Conservation (phyloP, 2,888 invertebrate genomes). For the Eristalinus aeneus region DNA sequence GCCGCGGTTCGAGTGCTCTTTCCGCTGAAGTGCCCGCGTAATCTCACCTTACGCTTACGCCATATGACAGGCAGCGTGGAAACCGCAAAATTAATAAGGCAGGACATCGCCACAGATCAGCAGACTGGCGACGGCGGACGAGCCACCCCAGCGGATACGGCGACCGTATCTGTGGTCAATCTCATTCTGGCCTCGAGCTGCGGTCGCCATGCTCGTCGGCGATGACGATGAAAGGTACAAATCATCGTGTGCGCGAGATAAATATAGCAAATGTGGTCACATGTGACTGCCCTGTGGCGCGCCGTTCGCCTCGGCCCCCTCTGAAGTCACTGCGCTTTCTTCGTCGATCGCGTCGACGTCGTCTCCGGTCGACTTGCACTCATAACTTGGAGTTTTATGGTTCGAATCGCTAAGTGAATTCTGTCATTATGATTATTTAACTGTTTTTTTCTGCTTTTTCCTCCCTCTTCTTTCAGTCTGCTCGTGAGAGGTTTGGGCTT, state of each 20-base stretch:
- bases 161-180: conserved; percentile 59
- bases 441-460: conserved; percentile 13
- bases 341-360: conserved; percentile 1
- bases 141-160: conserved; percentile 12
- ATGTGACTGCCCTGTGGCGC: conserved; percentile 57
- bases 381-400: conserved; percentile 67
- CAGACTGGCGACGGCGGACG: not conserved
- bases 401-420: conserved; percentile 70
- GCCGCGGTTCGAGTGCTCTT: conserved; percentile 48
- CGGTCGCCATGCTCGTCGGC: conserved; percentile 42
- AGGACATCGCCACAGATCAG: conserved; percentile 48
- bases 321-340: conserved; percentile 27
- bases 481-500: conserved; percentile 17
- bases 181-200: conserved; percentile 46
- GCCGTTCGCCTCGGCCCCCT: conserved; percentile 3
- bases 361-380: conserved; percentile 51
- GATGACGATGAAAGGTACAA: conserved; percentile 59
- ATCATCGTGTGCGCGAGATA: conserved; percentile 68
- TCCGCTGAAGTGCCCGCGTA: conserved; percentile 43
- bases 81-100: conserved; percentile 68
- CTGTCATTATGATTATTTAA: conserved; percentile 69
- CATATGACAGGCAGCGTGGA: conserved; percentile 55
- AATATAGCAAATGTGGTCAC: conserved; percentile 69
- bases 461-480: not conserved
- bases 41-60: conserved; percentile 35